These are phyloP conservation scores for Lepus americanus DNA, from an alignment of 2,113 vertebrate genomes.

Conservation along the genomic window DNA sequence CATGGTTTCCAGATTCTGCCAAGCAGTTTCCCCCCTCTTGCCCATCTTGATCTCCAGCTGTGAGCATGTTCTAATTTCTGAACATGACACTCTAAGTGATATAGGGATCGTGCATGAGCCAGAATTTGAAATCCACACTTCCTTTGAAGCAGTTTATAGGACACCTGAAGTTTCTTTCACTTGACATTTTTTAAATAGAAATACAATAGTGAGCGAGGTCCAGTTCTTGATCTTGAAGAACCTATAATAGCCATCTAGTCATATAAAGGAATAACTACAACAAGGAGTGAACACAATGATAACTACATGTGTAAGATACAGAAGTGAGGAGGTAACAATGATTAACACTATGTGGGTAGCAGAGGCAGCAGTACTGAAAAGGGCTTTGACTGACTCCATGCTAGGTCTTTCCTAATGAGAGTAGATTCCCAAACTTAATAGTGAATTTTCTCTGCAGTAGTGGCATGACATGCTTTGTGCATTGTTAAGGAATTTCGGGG, in stretches of 20 bases:
- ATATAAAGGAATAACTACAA: background rate
- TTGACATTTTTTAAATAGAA: background rate
- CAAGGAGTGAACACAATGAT: background rate
- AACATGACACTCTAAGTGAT: background rate
- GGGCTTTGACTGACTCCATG: background rate
- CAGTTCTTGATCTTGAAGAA: background rate
- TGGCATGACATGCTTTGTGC: background rate
- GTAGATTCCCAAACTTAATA: conserved; percentile 15
- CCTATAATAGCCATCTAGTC: background rate
- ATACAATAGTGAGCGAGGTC: background rate
- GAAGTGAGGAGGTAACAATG: background rate
- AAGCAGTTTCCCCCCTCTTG: conserved; percentile 18
- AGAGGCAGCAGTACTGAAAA: background rate
- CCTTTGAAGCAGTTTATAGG: background rate
- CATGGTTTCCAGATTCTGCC: conserved; percentile 72
- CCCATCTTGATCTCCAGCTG: conserved; percentile 45
- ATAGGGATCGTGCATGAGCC: background rate
- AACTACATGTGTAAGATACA: background rate
- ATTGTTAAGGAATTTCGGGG: conserved; percentile 12
- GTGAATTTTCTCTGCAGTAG: background rate
- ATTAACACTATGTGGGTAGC: background rate
- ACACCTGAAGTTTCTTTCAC: background rate
- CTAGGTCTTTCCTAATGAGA: background rate
- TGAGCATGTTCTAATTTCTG: conserved; percentile 20
- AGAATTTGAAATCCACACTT: background rate